Evolutionary conservation across 1,140 invertebrate genomes (phyloP).

Genomic region (Cydia pomonella): DNA sequence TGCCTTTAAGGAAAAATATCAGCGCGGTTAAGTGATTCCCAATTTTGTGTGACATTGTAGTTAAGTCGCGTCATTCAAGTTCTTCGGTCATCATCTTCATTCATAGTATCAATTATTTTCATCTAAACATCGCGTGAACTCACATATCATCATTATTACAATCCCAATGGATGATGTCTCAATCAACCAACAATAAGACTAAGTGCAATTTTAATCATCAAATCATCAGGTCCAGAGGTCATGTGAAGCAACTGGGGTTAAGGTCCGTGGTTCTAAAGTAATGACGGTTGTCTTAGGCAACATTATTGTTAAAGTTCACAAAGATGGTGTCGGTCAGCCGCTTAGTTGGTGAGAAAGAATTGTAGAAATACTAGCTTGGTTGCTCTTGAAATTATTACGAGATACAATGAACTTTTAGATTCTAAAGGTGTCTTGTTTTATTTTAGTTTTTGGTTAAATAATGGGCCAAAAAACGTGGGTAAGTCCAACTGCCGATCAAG

Average conservation of each 20-base stretch:
- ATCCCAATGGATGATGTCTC: conserved; percentile 16
- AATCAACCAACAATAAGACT: conserved; percentile 17
- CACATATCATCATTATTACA: conserved; percentile 9
- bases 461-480: too few relatives aligned
- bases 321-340: background rate
- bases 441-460: too few relatives aligned
- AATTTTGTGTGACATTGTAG: background rate
- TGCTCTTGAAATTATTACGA: background rate
- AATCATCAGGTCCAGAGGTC: conserved; percentile 25
- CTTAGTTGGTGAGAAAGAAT: background rate
- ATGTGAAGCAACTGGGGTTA: conserved; percentile 20
- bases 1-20: too few relatives aligned
- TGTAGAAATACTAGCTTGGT: background rate
- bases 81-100: background rate
- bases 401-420: too few relatives aligned
- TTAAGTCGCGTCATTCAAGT: background rate
- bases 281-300: background rate
- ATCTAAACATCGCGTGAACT: background rate
- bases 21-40: too few relatives aligned
- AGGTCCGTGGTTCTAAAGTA: conserved; percentile 5
- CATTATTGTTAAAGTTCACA: conserved; percentile 10
- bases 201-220: conserved; percentile 28
- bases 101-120: background rate
- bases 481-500: too few relatives aligned
- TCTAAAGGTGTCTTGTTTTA: too few relatives aligned